Evolutionary conservation across 2,113 vertebrate species (phyloP), one percentile per base, ranked within the genome.

Genomic region (Psettodes erumei): DNA sequence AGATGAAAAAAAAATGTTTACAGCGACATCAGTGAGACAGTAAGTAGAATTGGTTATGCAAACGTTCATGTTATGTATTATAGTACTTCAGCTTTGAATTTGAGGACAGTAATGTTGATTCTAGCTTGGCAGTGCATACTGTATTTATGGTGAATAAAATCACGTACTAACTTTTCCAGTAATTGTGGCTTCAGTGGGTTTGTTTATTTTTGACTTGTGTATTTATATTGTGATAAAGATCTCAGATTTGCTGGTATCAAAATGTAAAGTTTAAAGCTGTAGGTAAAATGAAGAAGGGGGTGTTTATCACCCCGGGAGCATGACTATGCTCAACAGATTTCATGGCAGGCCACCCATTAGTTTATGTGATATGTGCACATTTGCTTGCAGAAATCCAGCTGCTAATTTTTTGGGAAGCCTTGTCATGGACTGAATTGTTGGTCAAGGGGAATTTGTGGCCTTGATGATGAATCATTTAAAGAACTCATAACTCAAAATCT

Each of bases 71-170:
- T 81, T 42, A 69, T 68, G 63, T 42, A 53, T 71, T 35, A 43
- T 50, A 59, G 43, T 71, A 25, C 35, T 82, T 55, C 60, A 47
- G 58, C 67, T 78, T 75, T 81, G 66, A 73, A 75, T 80, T 48
- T 61, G 56, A 65, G 42, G 63, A 33, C 35, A 35, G 35, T 61
- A 0, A 53, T 66, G 51, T 71, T 68, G 59, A 71, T n/a, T 71
- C 33, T 67, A 53, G 72, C 75, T 78, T 74, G 48, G 70, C 59
- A 54, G 62, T 75, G 77, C 74, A 64, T 65, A 80, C 51, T 86
- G 77, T 89, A 86, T 84, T 83, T 85, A 86, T 87, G 88, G 18
- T 83, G 50, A 90, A 90, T 87, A 82, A 90, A 86, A 89, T 62
- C 27, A 19, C 23, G 1, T 80, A 73, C 73, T 79, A 81, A 81